phyloP scores from a whole-genome alignment of 2,888 invertebrate genomes.

The Quadroppia sp. region DNA sequence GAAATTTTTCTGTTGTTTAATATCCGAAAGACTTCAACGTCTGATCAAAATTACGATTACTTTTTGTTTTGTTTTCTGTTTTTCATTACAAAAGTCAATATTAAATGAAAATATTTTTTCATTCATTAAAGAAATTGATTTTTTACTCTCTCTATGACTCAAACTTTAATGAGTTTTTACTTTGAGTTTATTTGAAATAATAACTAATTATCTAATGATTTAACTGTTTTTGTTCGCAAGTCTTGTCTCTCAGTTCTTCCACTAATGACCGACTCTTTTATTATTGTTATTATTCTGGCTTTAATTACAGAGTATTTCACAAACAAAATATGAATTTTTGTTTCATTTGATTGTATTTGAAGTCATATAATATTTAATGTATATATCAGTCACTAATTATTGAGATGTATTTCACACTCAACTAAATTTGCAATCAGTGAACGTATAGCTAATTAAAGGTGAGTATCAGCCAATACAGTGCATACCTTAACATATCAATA shows the following conservation, averaged over 20 bases:
- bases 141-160: not conserved
- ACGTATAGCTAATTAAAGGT: constrained; percentile 25
- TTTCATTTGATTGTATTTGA: not conserved
- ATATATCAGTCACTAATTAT: constrained; percentile 30
- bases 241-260: not conserved
- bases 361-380: not conserved
- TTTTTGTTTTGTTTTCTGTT: not conserved
- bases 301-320: constrained; percentile 17
- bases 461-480: not conserved
- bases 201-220: constrained; percentile 24
- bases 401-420: constrained; percentile 31
- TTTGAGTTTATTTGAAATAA: not conserved
- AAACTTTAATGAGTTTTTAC: constrained; percentile 30
- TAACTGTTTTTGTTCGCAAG: not conserved
- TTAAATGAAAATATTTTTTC: not conserved
- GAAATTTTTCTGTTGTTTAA: not conserved
- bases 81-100: constrained; percentile 3
- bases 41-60: not conserved
- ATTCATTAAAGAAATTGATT: constrained; percentile 29
- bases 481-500: not conserved
- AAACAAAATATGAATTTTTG: not conserved
- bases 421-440: constrained; percentile 30
- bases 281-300: not conserved
- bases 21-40: not conserved
- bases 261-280: constrained; percentile 19